These are phyloP conservation scores for Passer domesticus DNA, from an alignment of 2,113 vertebrate species.

Conservation along the genomic window DNA sequence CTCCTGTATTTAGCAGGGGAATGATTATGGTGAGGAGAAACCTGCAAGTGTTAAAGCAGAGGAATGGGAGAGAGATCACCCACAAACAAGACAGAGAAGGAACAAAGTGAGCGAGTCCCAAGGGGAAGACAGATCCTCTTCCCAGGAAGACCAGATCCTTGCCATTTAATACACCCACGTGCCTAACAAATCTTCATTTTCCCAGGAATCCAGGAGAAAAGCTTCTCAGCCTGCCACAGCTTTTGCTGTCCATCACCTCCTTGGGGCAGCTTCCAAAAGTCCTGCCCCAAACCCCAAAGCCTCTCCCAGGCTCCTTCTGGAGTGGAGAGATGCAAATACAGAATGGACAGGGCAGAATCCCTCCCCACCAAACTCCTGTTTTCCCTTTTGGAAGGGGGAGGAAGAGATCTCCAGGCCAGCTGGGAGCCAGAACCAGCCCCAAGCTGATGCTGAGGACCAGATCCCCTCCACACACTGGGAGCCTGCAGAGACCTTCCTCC, in stretches of 20 bases:
- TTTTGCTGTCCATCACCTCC: background rate
- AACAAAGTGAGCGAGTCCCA: background rate
- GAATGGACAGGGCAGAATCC: background rate
- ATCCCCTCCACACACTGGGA: accelerated
- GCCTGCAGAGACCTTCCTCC: background rate
- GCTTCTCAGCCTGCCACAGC: accelerated
- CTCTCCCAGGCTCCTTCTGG: background rate
- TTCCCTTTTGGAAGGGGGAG: background rate
- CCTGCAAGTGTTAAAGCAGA: background rate
- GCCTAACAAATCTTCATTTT: background rate
- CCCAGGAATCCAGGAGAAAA: background rate
- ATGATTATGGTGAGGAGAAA: background rate
- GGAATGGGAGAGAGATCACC: background rate
- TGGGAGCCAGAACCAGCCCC: background rate
- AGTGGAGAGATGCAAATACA: background rate
- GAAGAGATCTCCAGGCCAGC: background rate
- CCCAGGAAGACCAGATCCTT: background rate
- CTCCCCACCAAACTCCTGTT: background rate
- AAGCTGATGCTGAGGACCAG: background rate
- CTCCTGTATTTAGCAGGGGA: background rate
- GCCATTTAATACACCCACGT: background rate
- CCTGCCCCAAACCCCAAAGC: background rate
- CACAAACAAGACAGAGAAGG: background rate
- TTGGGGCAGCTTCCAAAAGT: background rate
- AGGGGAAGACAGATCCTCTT: background rate